phyloP scores from a whole-genome alignment of 2,797 vertebrate genomes.

The Sitta carolinensis region DNA sequence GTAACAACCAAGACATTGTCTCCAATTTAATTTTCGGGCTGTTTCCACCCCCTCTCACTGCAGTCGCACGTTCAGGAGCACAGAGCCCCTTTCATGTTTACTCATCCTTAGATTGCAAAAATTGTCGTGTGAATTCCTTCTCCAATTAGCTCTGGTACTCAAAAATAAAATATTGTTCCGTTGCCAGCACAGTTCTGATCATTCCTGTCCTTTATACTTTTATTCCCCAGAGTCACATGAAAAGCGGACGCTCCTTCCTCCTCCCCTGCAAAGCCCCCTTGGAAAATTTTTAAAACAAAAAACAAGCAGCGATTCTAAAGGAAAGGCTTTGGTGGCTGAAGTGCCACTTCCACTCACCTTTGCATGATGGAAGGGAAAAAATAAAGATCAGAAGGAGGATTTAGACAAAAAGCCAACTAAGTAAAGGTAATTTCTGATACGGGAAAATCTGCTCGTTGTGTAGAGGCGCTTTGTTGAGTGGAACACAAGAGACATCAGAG shows the following conservation, averaged over 20 bases:
- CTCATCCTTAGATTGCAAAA: constrained; percentile 52
- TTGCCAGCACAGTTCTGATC: constrained; percentile 36
- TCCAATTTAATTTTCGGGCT: constrained; percentile 1
- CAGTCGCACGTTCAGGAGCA: background rate
- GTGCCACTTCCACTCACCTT: constrained; percentile 54
- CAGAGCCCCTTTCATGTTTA: constrained; percentile 50
- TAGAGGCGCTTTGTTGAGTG: background rate
- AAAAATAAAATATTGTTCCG: constrained; percentile 31
- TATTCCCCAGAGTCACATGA: constrained; percentile 53
- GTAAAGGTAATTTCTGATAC: constrained; percentile 38
- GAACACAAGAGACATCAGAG: constrained; percentile 10
- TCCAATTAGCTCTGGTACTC: constrained; percentile 56
- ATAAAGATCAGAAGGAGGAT: constrained; percentile 56
- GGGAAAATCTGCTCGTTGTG: background rate
- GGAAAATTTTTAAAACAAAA: constrained; percentile 19
- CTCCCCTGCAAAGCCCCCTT: constrained; percentile 41
- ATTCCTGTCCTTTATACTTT: constrained; percentile 40
- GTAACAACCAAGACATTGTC: background rate
- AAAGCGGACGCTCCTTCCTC: background rate
- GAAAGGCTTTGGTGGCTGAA: constrained; percentile 37
- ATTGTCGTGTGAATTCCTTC: constrained; percentile 40
- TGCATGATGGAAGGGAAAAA: background rate
- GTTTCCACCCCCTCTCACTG: background rate
- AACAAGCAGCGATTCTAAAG: background rate
- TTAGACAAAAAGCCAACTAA: constrained; percentile 54